Evolutionary conservation across 2,888 invertebrate genomes (phyloP), one percentile per base, ranked within the genome.

Genomic region (Merodon equestris): DNA sequence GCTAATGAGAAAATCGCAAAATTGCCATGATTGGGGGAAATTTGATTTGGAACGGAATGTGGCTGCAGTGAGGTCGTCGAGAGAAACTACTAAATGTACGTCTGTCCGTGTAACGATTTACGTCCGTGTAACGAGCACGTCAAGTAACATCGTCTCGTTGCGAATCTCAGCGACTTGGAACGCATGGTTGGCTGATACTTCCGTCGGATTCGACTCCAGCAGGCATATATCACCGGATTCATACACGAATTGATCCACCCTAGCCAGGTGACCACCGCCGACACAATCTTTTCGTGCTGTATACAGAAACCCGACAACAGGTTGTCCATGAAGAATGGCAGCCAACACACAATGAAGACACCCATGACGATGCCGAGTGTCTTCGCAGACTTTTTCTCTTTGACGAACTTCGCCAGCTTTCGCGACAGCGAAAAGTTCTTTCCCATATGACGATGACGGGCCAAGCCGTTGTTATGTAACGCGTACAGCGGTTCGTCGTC

Each of bases 221-320:
- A 97, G n/a, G 98, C 98, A 89, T 98, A 98, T 86, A 98, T 98
- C 83, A 98, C 96, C 0, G 98, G 98, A 90, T 97, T 97, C 97
- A 97, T 97, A 77, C 96, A 95, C 51, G 96, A 96, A 90, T 97
- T 97, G 88, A 97, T 95, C 97, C 97, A 97, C 60, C 97, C 97
- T 45, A 97, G 91, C 97, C 97, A 97, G 83, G 96, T 96, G 74
- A 97, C 96, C 72, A 97, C 93, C 45, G 96, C 95, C 82, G 94
- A 94, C 27, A 97, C 94, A 71, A 96, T 92, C 89, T 96, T 95
- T 86, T 96, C 96, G 86, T 96, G 94, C 89, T 94, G 92, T 79
- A 93, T 91, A 89, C 97, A 96, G 86, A 98, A 94, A 14, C 97
- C 98, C 50, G 96, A 95, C 85, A 97, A 90, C 66, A 98, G 91